Evolutionary conservation across 2,113 vertebrate genomes (phyloP).

Genomic region (Onychorhynchus coronatus): DNA sequence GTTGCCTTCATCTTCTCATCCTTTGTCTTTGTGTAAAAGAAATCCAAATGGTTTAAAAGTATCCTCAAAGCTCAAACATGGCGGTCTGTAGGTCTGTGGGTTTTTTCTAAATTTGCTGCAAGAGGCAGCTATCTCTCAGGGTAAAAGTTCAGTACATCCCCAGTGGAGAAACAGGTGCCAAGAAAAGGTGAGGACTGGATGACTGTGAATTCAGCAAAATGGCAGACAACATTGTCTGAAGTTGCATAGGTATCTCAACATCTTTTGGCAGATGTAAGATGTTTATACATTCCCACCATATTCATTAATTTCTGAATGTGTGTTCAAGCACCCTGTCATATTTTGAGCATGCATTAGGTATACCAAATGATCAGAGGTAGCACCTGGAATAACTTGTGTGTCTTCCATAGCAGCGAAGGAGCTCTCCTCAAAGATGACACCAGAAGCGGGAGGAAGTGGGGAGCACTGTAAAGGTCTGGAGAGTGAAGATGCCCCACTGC

Average conservation of each 20-base stretch:
- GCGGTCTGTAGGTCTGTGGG: neutral
- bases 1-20: neutral
- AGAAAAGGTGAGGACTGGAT: neutral
- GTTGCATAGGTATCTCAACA: neutral
- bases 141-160: neutral
- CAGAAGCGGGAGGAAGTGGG: neutral
- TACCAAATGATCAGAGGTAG: neutral
- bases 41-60: neutral
- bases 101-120: neutral
- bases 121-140: neutral
- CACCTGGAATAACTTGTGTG: neutral
- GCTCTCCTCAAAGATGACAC: neutral
- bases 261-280: neutral
- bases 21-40: neutral
- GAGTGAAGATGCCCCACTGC: neutral
- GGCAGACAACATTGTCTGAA: neutral
- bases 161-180: neutral
- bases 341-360: neutral
- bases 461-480: neutral
- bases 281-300: neutral
- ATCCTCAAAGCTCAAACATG: neutral
- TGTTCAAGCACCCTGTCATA: neutral
- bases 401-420: neutral
- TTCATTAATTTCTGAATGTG: neutral
- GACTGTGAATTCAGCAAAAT: neutral